phyloP scores from a whole-genome alignment of 1,140 invertebrate species.

The Hetaerina americana region DNA sequence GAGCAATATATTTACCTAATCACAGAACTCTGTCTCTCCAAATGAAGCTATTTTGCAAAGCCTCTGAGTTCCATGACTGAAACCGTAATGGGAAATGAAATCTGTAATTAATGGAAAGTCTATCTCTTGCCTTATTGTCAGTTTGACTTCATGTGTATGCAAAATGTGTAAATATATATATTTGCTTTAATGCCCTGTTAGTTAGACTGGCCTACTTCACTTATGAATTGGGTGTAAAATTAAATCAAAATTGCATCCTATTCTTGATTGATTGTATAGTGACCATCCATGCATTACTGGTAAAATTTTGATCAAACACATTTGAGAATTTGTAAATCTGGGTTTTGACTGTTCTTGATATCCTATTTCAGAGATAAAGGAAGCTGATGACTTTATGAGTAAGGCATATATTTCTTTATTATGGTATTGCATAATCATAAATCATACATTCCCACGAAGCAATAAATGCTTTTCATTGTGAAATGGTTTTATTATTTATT shows the following conservation, averaged over 20 bases:
- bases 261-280: not conserved
- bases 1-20: no score
- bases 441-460: not conserved
- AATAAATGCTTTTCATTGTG: not conserved
- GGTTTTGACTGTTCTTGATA: not conserved
- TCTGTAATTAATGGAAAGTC: not conserved
- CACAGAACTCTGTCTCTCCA: not conserved
- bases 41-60: not conserved
- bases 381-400: not conserved
- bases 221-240: not conserved
- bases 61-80: not conserved
- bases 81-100: not conserved
- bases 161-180: not conserved
- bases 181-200: not conserved
- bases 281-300: not conserved
- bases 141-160: not conserved
- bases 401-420: conserved; percentile 1
- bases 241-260: no score
- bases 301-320: not conserved
- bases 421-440: not conserved
- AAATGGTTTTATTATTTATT: not conserved
- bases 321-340: not conserved
- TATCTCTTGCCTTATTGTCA: not conserved
- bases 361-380: not conserved
- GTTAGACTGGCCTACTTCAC: not conserved